phyloP scores from a whole-genome alignment of 1,140 invertebrate genomes.

The Archivesica marissinica region DNA sequence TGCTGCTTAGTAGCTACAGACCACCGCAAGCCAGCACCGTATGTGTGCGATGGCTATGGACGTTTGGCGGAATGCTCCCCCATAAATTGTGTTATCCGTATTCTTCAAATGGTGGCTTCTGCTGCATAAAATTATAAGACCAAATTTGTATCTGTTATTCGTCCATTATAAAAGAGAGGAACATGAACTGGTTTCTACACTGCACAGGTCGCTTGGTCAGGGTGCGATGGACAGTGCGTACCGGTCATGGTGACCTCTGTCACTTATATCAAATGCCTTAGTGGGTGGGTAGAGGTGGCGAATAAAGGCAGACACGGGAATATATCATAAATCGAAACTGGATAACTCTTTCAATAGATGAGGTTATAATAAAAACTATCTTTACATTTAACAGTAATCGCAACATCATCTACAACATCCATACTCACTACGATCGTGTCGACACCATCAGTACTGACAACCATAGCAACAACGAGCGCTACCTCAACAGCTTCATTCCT shows the following conservation, averaged over 20 bases:
- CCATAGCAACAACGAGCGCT: neutral
- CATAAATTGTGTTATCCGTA: too few species aligned
- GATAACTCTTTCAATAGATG: neutral
- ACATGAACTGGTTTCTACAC: too few species aligned
- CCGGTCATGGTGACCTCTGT: neutral
- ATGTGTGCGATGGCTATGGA: too few species aligned
- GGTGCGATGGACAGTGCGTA: too few species aligned
- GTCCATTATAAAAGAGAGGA: too few species aligned
- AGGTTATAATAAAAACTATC: neutral
- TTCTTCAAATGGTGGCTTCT: too few species aligned
- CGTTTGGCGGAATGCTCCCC: too few species aligned
- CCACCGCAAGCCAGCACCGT: too few species aligned
- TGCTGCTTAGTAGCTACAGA: too few species aligned
- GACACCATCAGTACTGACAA: neutral
- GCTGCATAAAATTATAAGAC: too few species aligned
- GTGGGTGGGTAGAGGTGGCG: neutral
- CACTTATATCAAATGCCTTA: neutral
- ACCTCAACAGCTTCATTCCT: constrained; percentile 22
- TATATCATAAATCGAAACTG: neutral
- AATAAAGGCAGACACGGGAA: neutral
- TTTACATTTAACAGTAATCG: neutral
- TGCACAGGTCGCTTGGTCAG: too few species aligned
- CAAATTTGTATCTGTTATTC: too few species aligned
- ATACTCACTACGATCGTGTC: neutral
- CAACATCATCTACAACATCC: neutral